Conservation (phyloP, 1,140 invertebrate species). For the Archegozetes longisetosus region DNA sequence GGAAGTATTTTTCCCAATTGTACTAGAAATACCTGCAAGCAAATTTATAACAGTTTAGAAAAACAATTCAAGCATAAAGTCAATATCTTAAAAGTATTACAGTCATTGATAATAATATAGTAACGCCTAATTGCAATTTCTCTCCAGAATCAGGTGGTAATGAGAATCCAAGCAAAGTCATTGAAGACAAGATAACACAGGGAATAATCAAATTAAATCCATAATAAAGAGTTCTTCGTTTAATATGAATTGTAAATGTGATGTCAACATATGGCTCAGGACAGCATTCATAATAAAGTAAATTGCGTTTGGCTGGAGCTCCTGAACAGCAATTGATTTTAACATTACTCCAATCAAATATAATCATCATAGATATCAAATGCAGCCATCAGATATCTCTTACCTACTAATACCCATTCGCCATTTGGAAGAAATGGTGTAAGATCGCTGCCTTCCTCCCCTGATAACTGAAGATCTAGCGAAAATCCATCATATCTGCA, state of each 20-base stretch:
- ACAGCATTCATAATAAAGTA: slow-evolving; percentile 84
- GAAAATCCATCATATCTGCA: slow-evolving; percentile 62
- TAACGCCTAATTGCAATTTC: slow-evolving; percentile 96
- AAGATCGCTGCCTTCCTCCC: slow-evolving; percentile 73
- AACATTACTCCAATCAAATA: not conserved
- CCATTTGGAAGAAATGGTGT: slow-evolving; percentile 90
- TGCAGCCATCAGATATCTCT: not conserved
- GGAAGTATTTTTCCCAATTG: slow-evolving; percentile 91
- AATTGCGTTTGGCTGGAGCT: slow-evolving; percentile 77
- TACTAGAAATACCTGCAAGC: slow-evolving; percentile 68
- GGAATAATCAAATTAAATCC: slow-evolving; percentile 99
- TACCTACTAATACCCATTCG: slow-evolving; percentile 96
- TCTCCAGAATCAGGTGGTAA: slow-evolving; percentile 96
- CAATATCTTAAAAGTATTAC: slow-evolving; percentile 33
- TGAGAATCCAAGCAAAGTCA: slow-evolving; percentile 95
- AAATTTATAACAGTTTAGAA: too few species aligned
- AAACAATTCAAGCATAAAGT: not conserved
- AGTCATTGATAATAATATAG: slow-evolving; percentile 96
- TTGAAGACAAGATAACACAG: slow-evolving; percentile 90
- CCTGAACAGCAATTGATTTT: slow-evolving; percentile 50
- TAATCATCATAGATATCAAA: not conserved
- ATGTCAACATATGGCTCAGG: slow-evolving; percentile 93
- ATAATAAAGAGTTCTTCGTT: slow-evolving; percentile 94
- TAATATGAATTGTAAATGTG: slow-evolving; percentile 92
- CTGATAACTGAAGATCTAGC: slow-evolving; percentile 75